These are phyloP conservation scores for Aurelia coerulea DNA, from an alignment of 30 jellyfish, hydroid and myxozoan species.

Conservation along the genomic window DNA sequence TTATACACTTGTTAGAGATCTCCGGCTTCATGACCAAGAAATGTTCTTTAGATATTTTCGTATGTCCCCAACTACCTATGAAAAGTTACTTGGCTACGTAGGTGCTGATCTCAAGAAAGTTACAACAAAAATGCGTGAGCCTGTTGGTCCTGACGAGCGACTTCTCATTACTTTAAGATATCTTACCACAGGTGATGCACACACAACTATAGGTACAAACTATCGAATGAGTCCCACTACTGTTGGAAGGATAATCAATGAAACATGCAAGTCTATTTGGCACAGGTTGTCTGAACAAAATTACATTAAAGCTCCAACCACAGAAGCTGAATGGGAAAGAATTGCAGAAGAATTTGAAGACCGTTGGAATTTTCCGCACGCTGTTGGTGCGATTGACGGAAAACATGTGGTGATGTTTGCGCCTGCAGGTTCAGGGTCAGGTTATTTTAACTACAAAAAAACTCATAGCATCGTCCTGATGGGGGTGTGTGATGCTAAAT, in stretches of 20 bases:
- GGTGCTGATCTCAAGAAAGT: slow-evolving; percentile 29
- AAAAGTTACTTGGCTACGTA: slow-evolving; percentile 1
- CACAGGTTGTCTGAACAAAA: slow-evolving; percentile 14
- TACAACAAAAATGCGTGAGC: slow-evolving; percentile 26
- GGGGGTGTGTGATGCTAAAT: too few relatives aligned
- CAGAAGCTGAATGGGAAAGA: slow-evolving; percentile 31
- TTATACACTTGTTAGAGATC: slow-evolving; percentile 27
- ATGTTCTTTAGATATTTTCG: neutral
- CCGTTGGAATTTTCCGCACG: too few relatives aligned
- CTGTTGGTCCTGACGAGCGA: slow-evolving; percentile 28
- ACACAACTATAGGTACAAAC: slow-evolving; percentile 23
- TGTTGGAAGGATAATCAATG: too few relatives aligned
- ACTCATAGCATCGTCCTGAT: too few relatives aligned
- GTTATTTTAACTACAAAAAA: too few relatives aligned
- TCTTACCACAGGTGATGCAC: slow-evolving; percentile 44
- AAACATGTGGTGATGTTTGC: too few relatives aligned
- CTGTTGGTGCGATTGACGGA: too few relatives aligned
- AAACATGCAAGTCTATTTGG: slow-evolving; percentile 27
- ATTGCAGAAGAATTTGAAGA: slow-evolving; percentile 22
- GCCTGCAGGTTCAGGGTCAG: too few relatives aligned
- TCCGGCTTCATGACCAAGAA: slow-evolving; percentile 22
- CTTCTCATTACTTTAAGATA: slow-evolving; percentile 25
- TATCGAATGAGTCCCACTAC: slow-evolving; percentile 25
- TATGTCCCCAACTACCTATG: slow-evolving; percentile 1
- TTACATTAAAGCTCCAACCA: slow-evolving; percentile 30